Base-by-base conservation (phyloP, 2,797 vertebrate species). In the Ctenochaetus hawaiiensis region DNA sequence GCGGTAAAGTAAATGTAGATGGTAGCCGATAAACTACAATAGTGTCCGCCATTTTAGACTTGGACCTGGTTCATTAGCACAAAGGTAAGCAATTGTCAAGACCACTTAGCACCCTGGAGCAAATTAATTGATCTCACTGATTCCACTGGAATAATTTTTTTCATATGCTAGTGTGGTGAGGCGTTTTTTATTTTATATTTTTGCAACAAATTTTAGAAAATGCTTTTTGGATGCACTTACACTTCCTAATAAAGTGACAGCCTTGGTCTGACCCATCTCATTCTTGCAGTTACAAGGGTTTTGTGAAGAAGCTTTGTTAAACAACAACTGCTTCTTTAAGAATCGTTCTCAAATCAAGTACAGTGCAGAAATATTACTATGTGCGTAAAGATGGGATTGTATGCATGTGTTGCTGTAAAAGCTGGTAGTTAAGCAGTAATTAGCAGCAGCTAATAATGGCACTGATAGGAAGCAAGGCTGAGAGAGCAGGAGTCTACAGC, bases 361-460 rank as follows among this genome's bases (percentile, higher is more conserved):
- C 70, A 76, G 67, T 86, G 43, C 18, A 49, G 2, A 11, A 56
- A 39, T 49, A 41, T 30, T 30, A 47, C 26, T 41, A 39, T 51
- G 34, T 74, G 45, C 17, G 26, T 82, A 45, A 54, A 78, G 61
- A 77, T 70, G 65, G 26, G 51, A 47, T 43, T 13, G 45, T 53
- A 49, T 75, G 67, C 53, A 69, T 66, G 71, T 67, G 52, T 6
- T 62, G 64, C 44, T 73, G 45, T 73, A 76, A 75, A 80, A 76
- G 70, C 53, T 74, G 54, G 30, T 71, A 59, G 70, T 78, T 71
- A 89, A 72, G 77, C 67, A 73, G 71, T 83, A 71, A 86, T 87
- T 84, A 84, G 59, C 52, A 66, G 80, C 45, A 61, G 69, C 63
- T 85, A 63, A 85, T 86, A 76, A 90, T 85, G 65, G 77, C 73